Conservation (phyloP, 2,797 vertebrate species). For the Falco berigora region DNA sequence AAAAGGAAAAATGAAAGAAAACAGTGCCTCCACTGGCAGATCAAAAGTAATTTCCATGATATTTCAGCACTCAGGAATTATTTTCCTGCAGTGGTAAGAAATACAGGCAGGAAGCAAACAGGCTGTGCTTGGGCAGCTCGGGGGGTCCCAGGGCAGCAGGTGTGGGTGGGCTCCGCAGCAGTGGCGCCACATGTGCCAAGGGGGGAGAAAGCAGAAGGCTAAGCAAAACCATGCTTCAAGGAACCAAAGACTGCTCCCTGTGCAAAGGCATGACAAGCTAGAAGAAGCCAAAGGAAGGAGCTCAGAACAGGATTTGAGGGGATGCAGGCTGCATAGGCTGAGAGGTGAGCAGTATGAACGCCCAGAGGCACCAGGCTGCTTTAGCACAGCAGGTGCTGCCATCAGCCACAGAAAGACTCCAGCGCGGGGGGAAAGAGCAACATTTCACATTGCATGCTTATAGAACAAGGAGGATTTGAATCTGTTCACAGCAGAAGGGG, state of each 20-base stretch:
- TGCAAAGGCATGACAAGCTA: background rate
- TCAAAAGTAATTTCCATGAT: background rate
- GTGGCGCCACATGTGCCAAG: accelerated
- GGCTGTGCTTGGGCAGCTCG: background rate
- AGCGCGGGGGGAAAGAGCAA: background rate
- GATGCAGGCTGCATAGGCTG: background rate
- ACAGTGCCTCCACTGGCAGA: background rate
- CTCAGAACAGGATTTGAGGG: background rate
- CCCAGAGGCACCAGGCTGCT: background rate
- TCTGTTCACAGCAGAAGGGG: background rate
- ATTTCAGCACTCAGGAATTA: background rate
- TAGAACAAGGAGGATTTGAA: background rate
- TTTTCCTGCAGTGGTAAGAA: background rate
- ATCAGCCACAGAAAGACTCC: background rate
- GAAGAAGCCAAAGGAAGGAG: background rate
- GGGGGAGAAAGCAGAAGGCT: background rate
- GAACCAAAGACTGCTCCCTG: background rate
- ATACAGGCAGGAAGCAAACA: background rate
- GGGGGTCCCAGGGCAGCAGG: background rate
- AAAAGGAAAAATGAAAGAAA: background rate
- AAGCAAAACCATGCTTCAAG: background rate
- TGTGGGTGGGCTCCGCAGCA: too few species aligned
- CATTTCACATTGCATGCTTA: accelerated
- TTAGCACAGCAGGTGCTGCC: background rate
- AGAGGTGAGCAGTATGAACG: background rate